Base-by-base conservation (phyloP, 1,140 invertebrate species). In the Aphis craccivora region DNA sequence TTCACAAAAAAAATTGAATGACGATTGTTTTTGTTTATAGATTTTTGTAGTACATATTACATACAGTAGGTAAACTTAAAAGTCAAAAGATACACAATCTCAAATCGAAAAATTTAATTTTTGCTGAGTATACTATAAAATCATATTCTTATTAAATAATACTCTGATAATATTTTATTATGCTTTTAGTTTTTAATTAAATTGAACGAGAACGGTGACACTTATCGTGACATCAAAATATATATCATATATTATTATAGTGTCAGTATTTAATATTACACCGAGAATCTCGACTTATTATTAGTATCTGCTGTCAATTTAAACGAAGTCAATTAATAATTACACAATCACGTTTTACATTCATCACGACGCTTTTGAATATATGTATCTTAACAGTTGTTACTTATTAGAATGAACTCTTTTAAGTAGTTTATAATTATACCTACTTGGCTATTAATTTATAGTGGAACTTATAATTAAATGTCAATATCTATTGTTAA, bases 261-360 rank as follows among this genome's bases (percentile, higher is more conserved):
- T 76, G n/a, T n/a, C 1, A 2, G 14, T 76, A 76, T 76, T 67
- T 23, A 76, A 14, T 14, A 35, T n/a, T 76, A n/a, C 14, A n/a
- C 30, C 4, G 14, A 76, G 60, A 76, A 76, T 35, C 30, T 76
- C n/a, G 30, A n/a, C 30, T 35, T n/a, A n/a, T 35, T n/a, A n/a
- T n/a, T 76, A n/a, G 14, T 76, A 76, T 76, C 60, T 76, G n/a
- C 60, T 76, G 14, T 76, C 60, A 18, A 76, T 76, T 76, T 76
- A 76, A 76, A n/a, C 60, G 60, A 76, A 76, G 60, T 76, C 60
- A 76, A 76, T 76, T 76, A 76, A 76, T n/a, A 76, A 76, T 76
- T 76, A 76, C 30, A 76, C 60, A 76, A 76, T 76, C 60, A 76
- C 60, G 60, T 76, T 76, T 76, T 76, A 76, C 60, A 76, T 76